Percentiles rank a stretch among this genome's conserved stretches.
These are phyloP conservation scores for Neomorphus geoffroyi DNA, from an alignment of 2,797 vertebrate genomes.

Conservation along the genomic window DNA sequence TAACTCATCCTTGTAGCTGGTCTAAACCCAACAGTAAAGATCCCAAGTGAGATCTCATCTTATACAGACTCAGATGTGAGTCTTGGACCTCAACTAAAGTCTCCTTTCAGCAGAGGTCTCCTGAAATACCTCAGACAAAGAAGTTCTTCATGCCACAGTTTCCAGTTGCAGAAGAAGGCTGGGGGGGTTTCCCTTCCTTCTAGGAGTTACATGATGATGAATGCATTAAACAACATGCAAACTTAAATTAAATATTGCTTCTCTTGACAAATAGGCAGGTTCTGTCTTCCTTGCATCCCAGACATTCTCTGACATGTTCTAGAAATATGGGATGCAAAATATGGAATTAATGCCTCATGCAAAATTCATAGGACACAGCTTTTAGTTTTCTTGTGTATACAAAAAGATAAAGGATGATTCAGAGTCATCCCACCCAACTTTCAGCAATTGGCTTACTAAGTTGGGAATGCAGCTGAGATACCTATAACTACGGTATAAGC, in stretches of 20 bases:
- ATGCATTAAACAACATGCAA: background rate
- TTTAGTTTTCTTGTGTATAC: background rate
- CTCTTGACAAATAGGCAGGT: background rate
- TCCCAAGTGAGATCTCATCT: background rate
- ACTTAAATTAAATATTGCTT: background rate
- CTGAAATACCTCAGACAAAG: background rate
- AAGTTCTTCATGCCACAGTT: background rate
- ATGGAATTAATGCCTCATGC: background rate
- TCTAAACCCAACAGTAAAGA: background rate
- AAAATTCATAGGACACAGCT: background rate
- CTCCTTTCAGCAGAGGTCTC: background rate
- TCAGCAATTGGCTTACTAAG: background rate
- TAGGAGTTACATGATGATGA: background rate
- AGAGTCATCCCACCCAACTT: background rate
- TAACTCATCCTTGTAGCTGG: background rate
- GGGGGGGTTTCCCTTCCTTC: background rate
- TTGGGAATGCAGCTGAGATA: background rate
- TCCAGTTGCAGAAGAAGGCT: background rate
- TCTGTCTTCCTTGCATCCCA: background rate
- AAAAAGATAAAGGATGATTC: background rate
- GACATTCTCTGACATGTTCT: background rate
- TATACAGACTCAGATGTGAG: background rate
- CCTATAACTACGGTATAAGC: background rate
- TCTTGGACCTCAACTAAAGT: background rate
- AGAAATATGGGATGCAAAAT: background rate